Evolutionary conservation across 2,888 invertebrate genomes (phyloP), one percentile per base, ranked within the genome.

Genomic region (Leptopterna dolabrata): DNA sequence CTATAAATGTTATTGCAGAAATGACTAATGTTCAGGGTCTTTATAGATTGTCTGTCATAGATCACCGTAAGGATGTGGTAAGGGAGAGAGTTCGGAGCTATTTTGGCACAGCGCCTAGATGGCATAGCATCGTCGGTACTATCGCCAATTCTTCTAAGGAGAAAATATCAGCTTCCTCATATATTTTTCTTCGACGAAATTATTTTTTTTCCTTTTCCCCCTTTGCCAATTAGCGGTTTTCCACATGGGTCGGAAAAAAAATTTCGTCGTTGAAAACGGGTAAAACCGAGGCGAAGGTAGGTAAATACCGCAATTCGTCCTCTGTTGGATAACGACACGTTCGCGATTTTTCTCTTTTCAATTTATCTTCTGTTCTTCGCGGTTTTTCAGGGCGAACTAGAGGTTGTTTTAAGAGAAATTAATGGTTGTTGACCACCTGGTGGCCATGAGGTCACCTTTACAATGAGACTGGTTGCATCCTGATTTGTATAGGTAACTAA

Each of bases 1-100:
- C 24, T 63, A 63, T 63, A 63, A 55, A 63, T 19, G 63, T 63
- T 63, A 63, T 63, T 63, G 63, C 63, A 63, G 63, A 63, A 63
- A 63, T 63, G 63, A 63, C 63, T 27, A 63, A 63, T 63, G 63
- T 63, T 24, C 24, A 7, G 13, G 24, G 24, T 27, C 63, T 63
- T 63, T 63, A 63, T 63, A 63, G 63, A 63, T 63, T 63, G 63
- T 63, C 63, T 7, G 63, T 27, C 63, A 63, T 63, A 63, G 63
- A 63, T 63, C 63, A 63, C 63, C 63, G 24, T 27, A 24, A 63
- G 63, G 63, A 63, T 63, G 63, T 63, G 63, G 63, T 63, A 24
- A 24, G 19, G 19, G 24, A 19, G 63, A 63, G 24, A 63, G 0
- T 19, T n/a, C 63, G 63, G 11, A 27, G 63, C 63, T 11, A 63